Evolutionary conservation across 2,797 vertebrate species (phyloP).

Genomic region (Gadopsis marmoratus): DNA sequence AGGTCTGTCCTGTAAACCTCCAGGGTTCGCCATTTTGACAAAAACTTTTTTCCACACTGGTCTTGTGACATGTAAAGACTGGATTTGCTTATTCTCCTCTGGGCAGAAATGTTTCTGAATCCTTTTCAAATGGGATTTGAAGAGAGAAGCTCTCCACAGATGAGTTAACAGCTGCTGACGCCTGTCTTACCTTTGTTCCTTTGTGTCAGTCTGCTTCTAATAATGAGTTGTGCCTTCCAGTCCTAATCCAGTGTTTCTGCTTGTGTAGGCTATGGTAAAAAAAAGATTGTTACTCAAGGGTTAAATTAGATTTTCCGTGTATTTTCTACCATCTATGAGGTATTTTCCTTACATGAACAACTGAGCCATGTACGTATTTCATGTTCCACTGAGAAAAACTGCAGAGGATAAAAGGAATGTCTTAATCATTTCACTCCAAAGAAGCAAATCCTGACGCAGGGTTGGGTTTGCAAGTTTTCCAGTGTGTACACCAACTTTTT

Average conservation of each 20-base stretch:
- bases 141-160: conserved; percentile 35
- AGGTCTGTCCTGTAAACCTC: conserved; percentile 41
- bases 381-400: conserved; percentile 55
- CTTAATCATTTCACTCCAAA: conserved; percentile 77
- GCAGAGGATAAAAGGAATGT: conserved; percentile 65
- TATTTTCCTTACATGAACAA: conserved; percentile 44
- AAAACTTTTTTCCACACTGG: conserved; percentile 47
- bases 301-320: conserved; percentile 45
- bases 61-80: conserved; percentile 75
- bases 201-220: conserved; percentile 23
- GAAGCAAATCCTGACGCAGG: conserved; percentile 71
- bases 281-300: conserved; percentile 1
- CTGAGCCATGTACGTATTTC: conserved; percentile 32
- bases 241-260: conserved; percentile 32
- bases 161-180: conserved; percentile 49
- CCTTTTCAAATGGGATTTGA: conserved; percentile 43
- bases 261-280: neutral
- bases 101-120: conserved; percentile 23
- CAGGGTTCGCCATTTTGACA: conserved; percentile 69
- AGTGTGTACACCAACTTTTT: conserved; percentile 77
- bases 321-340: neutral
- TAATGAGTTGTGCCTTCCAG: conserved; percentile 34
- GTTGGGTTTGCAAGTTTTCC: conserved; percentile 78
- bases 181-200: conserved; percentile 38
- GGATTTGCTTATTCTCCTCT: conserved; percentile 34